Base-by-base conservation (phyloP, 2,888 invertebrate species). In the Vanessa cardui region DNA sequence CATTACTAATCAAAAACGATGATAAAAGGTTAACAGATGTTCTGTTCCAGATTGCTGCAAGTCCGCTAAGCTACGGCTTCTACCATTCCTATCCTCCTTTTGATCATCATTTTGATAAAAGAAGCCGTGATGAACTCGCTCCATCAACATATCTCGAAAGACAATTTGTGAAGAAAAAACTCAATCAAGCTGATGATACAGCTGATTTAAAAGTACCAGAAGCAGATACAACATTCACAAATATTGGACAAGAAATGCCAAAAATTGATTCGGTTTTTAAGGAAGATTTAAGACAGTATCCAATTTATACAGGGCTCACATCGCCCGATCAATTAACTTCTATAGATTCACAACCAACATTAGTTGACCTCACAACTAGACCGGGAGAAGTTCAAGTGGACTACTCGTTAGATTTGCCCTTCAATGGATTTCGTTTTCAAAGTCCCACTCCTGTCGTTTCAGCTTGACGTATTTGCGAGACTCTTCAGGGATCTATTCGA, bases 11-110 rank as follows among this genome's bases (percentile, higher is more conserved):
- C 77, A 78, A 59, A 71, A 80, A 79, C 73, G 77, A 77, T 72
- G 85, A 83, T 92, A 89, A 92, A 85, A 83, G 72, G 84, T 89
- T 92, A 90, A 92, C 79, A 93, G 92, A 84, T 88, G 84, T 92
- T 92, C 87, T 90, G 87, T 88, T 88, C 86, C 84, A 95, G 94
- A 94, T 95, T 78, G 96, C 96, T 78, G 93, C 95, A 76, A 96
- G 94, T 87, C 95, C 96, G 83, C 80, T 96, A 70, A 96, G 94
- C 89, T 96, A 96, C 80, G 96, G 96, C 21, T 93, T 96, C 61
- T 96, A 96, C 82, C 95, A 95, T 71, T 83, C 93, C 5, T 92
- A 94, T 66, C 93, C 92, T 76, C 83, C 87, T 15, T 86, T 90
- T 72, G 91, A 91, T n/a, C 88, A 91, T n/a, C 88, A 90, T 75